Evolutionary conservation across 2,888 invertebrate species (phyloP).

Genomic region (Antitype chi): DNA sequence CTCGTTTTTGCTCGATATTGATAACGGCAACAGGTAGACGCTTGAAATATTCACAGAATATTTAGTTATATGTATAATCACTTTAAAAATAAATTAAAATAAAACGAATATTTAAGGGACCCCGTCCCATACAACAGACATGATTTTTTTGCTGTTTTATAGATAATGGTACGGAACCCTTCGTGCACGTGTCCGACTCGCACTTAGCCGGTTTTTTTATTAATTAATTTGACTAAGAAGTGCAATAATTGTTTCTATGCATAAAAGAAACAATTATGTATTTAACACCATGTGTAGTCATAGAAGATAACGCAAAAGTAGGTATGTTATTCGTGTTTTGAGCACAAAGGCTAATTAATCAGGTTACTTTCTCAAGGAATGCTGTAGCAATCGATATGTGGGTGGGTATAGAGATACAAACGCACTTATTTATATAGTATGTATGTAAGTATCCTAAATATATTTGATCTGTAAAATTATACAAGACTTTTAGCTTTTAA

Average conservation of each 20-base stretch:
- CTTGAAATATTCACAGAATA: too few species aligned
- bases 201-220: too few species aligned
- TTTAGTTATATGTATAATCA: too few species aligned
- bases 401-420: not conserved
- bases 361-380: not conserved
- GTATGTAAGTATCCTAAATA: not conserved
- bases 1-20: too few species aligned
- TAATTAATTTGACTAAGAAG: not conserved
- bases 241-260: not conserved
- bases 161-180: too few species aligned
- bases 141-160: too few species aligned
- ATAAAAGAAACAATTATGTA: not conserved
- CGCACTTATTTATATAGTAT: slow-evolving; percentile 1
- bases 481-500: not conserved
- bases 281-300: not conserved
- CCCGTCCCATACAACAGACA: too few species aligned
- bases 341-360: not conserved
- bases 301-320: not conserved
- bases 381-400: not conserved
- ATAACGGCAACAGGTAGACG: too few species aligned
- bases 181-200: too few species aligned
- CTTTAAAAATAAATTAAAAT: too few species aligned
- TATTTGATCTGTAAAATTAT: not conserved
- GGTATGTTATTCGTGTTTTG: not conserved
- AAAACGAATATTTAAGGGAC: too few species aligned